phyloP scores from a whole-genome alignment of 2,797 vertebrate genomes.

The Tokudaia tokunoshimensis region DNA sequence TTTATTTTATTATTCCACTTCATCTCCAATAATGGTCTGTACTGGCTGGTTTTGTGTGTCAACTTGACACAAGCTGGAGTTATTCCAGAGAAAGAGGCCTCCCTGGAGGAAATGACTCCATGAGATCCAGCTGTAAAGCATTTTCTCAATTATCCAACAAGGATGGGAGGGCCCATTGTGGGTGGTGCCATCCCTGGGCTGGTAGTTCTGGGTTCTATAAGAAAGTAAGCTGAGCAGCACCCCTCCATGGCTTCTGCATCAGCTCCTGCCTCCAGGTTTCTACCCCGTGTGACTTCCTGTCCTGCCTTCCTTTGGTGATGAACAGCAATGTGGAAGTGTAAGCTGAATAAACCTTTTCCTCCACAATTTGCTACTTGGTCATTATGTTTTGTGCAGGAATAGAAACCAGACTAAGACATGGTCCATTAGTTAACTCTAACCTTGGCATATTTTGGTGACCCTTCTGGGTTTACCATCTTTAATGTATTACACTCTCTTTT shows the following conservation, averaged over 20 bases:
- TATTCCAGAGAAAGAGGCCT: neutral
- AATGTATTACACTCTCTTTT: neutral
- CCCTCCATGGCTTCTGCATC: neutral
- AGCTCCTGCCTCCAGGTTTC: neutral
- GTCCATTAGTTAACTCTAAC: neutral
- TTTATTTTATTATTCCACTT: neutral
- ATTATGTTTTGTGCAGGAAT: neutral
- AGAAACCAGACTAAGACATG: neutral
- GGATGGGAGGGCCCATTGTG: neutral
- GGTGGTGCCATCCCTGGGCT: neutral
- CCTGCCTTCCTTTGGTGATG: neutral
- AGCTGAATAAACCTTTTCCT: neutral
- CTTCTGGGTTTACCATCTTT: neutral
- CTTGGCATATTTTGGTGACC: neutral
- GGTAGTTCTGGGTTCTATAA: neutral
- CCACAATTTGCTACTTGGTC: neutral
- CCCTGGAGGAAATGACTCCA: neutral
- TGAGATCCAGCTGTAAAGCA: neutral
- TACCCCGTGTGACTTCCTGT: neutral
- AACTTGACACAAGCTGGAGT: neutral
- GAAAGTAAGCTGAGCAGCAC: neutral
- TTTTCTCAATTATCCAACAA: neutral
- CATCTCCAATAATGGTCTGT: neutral
- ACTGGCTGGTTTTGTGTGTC: neutral
- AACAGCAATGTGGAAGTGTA: neutral